Conservation (phyloP, 2,888 invertebrate species). For the Periphyllus acericola region DNA sequence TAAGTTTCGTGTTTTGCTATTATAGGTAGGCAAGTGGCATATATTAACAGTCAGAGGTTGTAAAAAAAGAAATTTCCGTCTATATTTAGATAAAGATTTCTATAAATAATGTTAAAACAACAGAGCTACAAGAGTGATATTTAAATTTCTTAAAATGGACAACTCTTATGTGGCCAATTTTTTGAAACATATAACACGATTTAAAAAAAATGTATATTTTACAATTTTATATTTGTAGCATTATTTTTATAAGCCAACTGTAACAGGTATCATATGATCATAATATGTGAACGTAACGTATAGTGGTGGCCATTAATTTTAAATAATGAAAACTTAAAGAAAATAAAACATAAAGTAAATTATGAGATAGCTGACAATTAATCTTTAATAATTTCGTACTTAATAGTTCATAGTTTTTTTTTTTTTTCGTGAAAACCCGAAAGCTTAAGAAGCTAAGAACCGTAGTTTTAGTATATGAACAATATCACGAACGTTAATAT, state of each 20-base stretch:
- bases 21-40: neutral
- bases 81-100: slow-evolving; percentile 12
- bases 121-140: slow-evolving; percentile 4
- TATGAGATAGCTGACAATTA: no score
- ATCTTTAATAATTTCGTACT: no score
- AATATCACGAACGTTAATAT: no score
- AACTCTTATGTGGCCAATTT: neutral
- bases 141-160: slow-evolving; percentile 4
- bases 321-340: neutral
- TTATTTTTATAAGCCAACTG: neutral
- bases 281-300: neutral
- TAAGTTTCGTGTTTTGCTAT: neutral
- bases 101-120: slow-evolving; percentile 22
- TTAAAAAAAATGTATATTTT: neutral
- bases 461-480: no score
- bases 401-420: no score
- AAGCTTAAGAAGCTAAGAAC: no score
- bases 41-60: neutral
- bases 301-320: neutral
- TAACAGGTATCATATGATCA: neutral
- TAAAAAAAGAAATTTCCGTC: neutral
- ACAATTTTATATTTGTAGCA: neutral
- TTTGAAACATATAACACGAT: neutral
- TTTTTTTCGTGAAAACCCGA: no score
- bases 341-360: no score